These are phyloP conservation scores for Terrapene triunguis DNA, from an alignment of 2,113 vertebrate species.

Conservation along the genomic window DNA sequence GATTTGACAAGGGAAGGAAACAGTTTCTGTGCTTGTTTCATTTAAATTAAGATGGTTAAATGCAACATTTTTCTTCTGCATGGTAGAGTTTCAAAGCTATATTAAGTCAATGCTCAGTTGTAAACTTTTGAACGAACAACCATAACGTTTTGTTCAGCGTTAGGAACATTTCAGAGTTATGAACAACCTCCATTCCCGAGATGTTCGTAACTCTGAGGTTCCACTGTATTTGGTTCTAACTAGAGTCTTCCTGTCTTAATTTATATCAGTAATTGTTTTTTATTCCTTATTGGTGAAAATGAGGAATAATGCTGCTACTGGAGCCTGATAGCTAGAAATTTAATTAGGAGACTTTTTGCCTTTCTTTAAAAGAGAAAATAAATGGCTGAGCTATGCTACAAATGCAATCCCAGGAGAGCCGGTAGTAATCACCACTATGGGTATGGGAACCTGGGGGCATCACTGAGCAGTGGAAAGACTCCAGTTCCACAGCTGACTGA, in stretches of 20 bases:
- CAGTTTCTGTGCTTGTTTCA: no score
- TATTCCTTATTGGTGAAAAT: constrained; percentile 46
- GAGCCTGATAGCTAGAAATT: constrained; percentile 1
- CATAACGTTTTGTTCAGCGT: no score
- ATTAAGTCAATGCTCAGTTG: no score
- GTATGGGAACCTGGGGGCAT: not conserved
- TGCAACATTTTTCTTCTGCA: no score
- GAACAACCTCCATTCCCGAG: no score
- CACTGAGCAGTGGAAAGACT: not conserved
- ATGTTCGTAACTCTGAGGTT: no score
- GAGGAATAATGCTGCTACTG: constrained; percentile 56
- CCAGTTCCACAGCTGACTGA: constrained; percentile 29
- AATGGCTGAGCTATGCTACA: constrained; percentile 37
- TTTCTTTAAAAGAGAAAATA: constrained; percentile 52
- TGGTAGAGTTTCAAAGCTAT: no score
- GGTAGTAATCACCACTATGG: not conserved
- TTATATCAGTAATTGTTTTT: not conserved
- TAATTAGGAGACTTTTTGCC: constrained; percentile 60
- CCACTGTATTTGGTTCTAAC: no score
- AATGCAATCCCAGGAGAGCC: not conserved
- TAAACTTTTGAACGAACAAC: no score
- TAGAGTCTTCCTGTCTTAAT: not conserved
- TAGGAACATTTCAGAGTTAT: no score
- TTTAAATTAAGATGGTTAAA: no score
- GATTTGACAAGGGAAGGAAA: no score